Conservation (phyloP, 2,113 vertebrate species). For the Microcebus jonahi region DNA sequence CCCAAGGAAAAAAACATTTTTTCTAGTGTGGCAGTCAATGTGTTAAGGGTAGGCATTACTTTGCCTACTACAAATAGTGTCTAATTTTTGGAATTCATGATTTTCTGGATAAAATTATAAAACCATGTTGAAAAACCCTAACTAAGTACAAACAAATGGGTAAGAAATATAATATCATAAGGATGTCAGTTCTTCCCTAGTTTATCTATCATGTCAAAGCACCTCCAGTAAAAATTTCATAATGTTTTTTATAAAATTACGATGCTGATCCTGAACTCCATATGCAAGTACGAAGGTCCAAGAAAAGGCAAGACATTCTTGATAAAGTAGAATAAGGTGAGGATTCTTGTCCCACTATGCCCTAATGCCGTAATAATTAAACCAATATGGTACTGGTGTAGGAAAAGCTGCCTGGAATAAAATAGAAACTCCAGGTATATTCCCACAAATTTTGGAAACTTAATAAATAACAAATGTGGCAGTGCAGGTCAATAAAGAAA, state of each 20-base stretch:
- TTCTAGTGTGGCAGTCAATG: too few species aligned
- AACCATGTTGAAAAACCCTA: not conserved
- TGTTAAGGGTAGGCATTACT: not conserved
- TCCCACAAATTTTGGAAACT: not conserved
- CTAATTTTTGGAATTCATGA: not conserved
- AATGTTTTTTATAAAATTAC: constrained; percentile 12
- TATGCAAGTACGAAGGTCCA: not conserved
- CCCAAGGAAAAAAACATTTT: too few species aligned
- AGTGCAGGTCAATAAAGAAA: not conserved
- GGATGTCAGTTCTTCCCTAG: not conserved
- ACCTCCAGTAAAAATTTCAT: not conserved
- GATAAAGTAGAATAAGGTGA: not conserved
- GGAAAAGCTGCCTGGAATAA: not conserved
- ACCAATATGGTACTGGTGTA: not conserved
- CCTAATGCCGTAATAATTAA: not conserved
- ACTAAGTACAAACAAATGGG: not conserved
- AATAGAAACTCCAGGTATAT: not conserved
- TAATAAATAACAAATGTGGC: not conserved
- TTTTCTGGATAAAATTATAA: constrained; percentile 9
- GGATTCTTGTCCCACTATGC: not conserved
- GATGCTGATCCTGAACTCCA: constrained; percentile 13
- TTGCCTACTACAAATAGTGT: not conserved
- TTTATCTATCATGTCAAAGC: constrained; percentile 22
- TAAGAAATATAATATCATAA: not conserved
- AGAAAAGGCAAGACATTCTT: not conserved